Evolutionary conservation across 2,113 vertebrate species (phyloP).

Genomic region (Cichladusa arquata): DNA sequence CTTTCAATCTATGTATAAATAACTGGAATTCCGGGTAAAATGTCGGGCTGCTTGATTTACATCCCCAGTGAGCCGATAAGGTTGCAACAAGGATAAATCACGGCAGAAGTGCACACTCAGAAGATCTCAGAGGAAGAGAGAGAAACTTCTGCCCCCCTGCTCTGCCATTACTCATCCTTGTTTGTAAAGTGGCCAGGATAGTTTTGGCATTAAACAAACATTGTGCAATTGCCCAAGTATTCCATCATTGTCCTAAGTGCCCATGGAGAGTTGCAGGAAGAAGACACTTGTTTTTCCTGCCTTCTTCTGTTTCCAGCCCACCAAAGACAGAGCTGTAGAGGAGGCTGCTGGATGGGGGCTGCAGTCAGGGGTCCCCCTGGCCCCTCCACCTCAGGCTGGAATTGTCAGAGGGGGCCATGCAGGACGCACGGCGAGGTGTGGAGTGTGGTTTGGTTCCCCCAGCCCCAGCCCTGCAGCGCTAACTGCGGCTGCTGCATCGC

Average conservation of each 20-base stretch:
- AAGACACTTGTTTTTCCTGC: not conserved
- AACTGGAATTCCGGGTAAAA: slow-evolving; percentile 55
- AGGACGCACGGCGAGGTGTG: not conserved
- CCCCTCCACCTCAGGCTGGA: not conserved
- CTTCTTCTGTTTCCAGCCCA: not conserved
- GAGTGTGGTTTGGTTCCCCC: not conserved
- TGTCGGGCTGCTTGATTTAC: slow-evolving; percentile 33
- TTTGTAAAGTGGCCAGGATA: slow-evolving; percentile 3
- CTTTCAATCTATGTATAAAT: slow-evolving; percentile 41
- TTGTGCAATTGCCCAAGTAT: not conserved
- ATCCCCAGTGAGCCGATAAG: slow-evolving; percentile 12
- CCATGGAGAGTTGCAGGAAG: not conserved
- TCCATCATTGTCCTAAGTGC: not conserved
- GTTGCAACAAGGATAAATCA: slow-evolving; percentile 56
- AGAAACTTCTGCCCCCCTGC: not conserved
- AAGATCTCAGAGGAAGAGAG: slow-evolving; percentile 22
- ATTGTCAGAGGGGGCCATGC: fast-evolving
- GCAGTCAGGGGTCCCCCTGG: not conserved
- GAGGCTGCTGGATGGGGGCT: not conserved
- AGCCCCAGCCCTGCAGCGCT: fast-evolving
- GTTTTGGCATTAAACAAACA: slow-evolving; percentile 38
- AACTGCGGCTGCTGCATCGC: not conserved
- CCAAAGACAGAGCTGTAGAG: not conserved
- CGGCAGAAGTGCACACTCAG: slow-evolving; percentile 21
- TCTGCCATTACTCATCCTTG: slow-evolving; percentile 25